phyloP scores from a whole-genome alignment of 2,888 invertebrate species.

The Heliothis peltigera region DNA sequence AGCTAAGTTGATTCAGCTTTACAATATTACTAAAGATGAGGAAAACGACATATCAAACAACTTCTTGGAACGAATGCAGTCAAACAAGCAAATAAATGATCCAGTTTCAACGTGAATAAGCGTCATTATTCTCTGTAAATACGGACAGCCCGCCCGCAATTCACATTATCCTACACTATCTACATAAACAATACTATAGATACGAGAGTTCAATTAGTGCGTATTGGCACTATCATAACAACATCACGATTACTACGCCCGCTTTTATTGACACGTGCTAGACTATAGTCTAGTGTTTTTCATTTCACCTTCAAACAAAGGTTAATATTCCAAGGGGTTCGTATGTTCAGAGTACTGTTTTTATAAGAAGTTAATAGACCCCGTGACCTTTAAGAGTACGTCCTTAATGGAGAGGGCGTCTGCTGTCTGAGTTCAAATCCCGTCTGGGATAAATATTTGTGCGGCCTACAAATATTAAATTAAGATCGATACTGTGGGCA shows the following conservation, averaged over 20 bases:
- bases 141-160: neutral
- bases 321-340: constrained; percentile 1
- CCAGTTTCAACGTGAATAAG: neutral
- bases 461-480: constrained; percentile 20
- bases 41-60: neutral
- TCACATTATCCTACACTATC: neutral
- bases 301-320: constrained; percentile 46
- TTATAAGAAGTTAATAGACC: constrained; percentile 12
- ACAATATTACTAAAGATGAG: too few relatives aligned
- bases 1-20: too few relatives aligned
- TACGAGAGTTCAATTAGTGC: constrained; percentile 32
- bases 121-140: constrained; percentile 8
- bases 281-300: constrained; percentile 28
- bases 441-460: constrained; percentile 23
- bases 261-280: constrained; percentile 32
- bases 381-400: constrained; percentile 21
- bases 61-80: neutral
- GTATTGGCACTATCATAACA: constrained; percentile 25
- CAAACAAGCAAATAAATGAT: neutral
- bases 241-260: constrained; percentile 36
- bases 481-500: neutral
- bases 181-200: constrained; percentile 14
- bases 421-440: constrained; percentile 6
- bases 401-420: constrained; percentile 14
- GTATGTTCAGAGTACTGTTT: neutral